Base-by-base conservation (phyloP, 2,113 vertebrate genomes). In the Sinocyclocheilus rhinocerous region DNA sequence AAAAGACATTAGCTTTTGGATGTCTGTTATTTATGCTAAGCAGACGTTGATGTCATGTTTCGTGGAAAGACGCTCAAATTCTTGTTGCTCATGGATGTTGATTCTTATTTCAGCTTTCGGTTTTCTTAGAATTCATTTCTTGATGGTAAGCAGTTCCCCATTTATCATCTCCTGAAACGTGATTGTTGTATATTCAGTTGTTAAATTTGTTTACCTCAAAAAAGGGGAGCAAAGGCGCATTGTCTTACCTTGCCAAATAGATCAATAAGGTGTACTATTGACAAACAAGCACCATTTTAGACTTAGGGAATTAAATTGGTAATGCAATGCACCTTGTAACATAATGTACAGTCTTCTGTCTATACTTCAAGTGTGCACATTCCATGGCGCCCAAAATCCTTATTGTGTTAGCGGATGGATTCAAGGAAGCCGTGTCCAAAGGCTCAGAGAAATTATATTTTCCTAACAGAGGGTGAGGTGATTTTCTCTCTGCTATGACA, bases 61-160 rank as follows among this genome's bases (percentile, higher is more conserved):
- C 3, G 6, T 42, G 61, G 73, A 86, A 73, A 80, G 36, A 39
- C 4, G 6, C 29, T 72, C 22, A 5, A 69, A 61, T 65, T 78
- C 45, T 84, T 16, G 18, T 86, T 79, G 79, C 77, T 81, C 45
- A 70, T 20, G 55, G 45, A 80, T 29, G 52, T 69, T 26, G 11
- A 22, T 39, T 42, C 57, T 33, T 52, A 65, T 86, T 89, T 86
- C 70, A 84, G 85, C 73, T 78, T 67, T 63, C 42, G 9, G 20
- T 86, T 84, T 86, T 83, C 67, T 26, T 24, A 48, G 75, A 65
- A 84, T 57, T 52, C 12, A 33, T 81, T 82, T 78, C 45, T 67
- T 80, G 75, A 57, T 52, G 22, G 29, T 57, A 79, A 83, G 15
- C 20, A 24, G 70, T 48, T 50, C 20, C 33, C 48, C 50, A 73